phyloP scores from a whole-genome alignment of 2,888 invertebrate genomes.

The Brachyopa scutellaris region DNA sequence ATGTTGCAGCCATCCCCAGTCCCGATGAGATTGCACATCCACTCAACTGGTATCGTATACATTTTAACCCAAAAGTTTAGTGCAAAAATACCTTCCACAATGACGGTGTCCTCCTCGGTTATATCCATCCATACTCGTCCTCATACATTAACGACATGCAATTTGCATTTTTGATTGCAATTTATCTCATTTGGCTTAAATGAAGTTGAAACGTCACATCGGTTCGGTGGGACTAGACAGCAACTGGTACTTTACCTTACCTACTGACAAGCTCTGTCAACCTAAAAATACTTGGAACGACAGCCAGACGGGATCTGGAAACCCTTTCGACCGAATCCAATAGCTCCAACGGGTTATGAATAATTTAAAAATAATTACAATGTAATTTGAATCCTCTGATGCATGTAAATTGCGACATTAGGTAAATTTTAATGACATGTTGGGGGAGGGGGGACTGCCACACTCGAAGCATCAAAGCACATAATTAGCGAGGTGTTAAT shows the following conservation, averaged over 20 bases:
- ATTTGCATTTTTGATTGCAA: conserved; percentile 62
- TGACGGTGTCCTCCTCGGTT: not conserved
- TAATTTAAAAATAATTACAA: conserved; percentile 63
- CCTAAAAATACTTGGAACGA: conserved; percentile 27
- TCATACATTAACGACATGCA: conserved; percentile 44
- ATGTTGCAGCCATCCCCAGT: not conserved
- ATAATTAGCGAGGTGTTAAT: not conserved
- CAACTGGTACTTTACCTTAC: conserved; percentile 39
- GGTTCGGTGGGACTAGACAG: not conserved
- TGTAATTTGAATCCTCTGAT: conserved; percentile 48
- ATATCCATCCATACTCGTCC: no score
- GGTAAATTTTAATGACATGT: conserved; percentile 46
- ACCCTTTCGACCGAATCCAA: conserved; percentile 11
- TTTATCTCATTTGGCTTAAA: conserved; percentile 61
- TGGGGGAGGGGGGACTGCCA: conserved; percentile 5
- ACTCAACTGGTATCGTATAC: not conserved
- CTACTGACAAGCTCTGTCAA: conserved; percentile 22
- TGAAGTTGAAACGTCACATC: conserved; percentile 41
- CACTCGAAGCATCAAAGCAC: no score
- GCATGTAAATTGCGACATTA: conserved; percentile 54
- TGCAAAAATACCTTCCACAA: conserved; percentile 12
- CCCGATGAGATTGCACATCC: not conserved
- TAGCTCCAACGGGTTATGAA: conserved; percentile 46
- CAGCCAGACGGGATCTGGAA: not conserved
- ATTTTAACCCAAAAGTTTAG: conserved; percentile 25